Percentiles rank a stretch among this genome's conserved stretches.
These are phyloP conservation scores for Baccha elongata DNA, from an alignment of 2,888 invertebrate genomes.

Conservation along the genomic window DNA sequence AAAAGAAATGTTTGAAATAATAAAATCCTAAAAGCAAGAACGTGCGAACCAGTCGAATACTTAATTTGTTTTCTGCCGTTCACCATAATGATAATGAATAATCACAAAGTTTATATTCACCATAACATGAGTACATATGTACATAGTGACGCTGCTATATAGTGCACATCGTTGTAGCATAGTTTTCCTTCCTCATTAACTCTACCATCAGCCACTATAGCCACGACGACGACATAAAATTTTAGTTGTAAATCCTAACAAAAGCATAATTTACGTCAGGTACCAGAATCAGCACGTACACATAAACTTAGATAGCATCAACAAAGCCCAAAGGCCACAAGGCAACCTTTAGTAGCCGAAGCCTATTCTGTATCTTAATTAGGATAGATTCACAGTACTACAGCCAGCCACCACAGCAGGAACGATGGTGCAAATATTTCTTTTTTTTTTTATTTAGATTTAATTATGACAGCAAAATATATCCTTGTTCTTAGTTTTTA, in stretches of 20 bases:
- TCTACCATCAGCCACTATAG: constrained; percentile 23
- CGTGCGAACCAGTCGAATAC: no score
- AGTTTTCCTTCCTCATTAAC: constrained; percentile 62
- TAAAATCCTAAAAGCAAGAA: no score
- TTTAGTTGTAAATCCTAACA: constrained; percentile 60
- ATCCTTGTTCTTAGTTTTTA: constrained; percentile 46
- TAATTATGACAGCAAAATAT: constrained; percentile 63
- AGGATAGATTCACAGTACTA: constrained; percentile 58
- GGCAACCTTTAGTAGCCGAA: constrained; percentile 6
- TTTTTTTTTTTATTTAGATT: constrained; percentile 53
- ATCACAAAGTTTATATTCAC: constrained; percentile 64
- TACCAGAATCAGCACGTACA: constrained; percentile 32
- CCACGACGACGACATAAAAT: constrained; percentile 32
- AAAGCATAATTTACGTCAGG: constrained; percentile 63
- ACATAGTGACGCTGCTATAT: not conserved
- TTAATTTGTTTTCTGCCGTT: not conserved
- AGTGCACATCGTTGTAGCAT: constrained; percentile 1
- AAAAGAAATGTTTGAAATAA: no score
- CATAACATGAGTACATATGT: not conserved
- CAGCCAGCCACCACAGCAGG: constrained; percentile 27
- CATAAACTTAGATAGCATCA: constrained; percentile 15
- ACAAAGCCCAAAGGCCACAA: constrained; percentile 12
- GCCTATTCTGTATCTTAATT: constrained; percentile 54
- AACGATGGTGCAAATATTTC: constrained; percentile 5
- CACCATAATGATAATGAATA: constrained; percentile 63